Conservation (phyloP, 2,113 vertebrate genomes). For the Anser brachyrhynchus region DNA sequence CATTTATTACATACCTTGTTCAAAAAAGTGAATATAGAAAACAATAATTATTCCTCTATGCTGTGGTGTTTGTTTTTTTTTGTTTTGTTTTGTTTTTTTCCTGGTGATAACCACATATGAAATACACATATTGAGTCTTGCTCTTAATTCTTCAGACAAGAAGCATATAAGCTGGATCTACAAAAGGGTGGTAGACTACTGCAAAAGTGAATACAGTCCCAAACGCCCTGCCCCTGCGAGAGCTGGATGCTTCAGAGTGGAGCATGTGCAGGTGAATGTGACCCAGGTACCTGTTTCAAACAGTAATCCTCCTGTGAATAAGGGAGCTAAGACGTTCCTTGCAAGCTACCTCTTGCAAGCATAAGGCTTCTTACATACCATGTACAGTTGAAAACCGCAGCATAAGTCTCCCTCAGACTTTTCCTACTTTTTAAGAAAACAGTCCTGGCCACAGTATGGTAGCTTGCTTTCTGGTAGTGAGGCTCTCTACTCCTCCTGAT, state of each 20-base stretch:
- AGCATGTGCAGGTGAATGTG: not conserved
- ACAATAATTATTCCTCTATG: not conserved
- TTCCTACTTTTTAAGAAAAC: not conserved
- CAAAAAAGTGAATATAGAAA: not conserved
- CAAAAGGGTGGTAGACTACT: not conserved
- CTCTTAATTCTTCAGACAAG: not conserved
- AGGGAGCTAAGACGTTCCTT: not conserved
- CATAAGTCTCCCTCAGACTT: not conserved
- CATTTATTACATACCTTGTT: not conserved
- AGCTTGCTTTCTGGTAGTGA: not conserved
- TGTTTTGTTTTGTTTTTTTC: not conserved
- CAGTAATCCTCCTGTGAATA: not conserved
- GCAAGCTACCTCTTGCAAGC: not conserved
- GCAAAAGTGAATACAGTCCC: not conserved
- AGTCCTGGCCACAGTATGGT: not conserved
- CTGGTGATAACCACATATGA: not conserved
- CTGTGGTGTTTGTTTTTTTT: not conserved
- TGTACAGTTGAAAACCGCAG: not conserved
- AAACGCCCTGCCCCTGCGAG: not conserved
- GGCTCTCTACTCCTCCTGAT: not conserved
- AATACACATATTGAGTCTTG: not conserved
- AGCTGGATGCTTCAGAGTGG: not conserved
- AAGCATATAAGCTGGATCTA: not conserved
- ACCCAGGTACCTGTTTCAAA: not conserved
- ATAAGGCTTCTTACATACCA: not conserved